Base-by-base conservation (phyloP, 1,140 invertebrate genomes). In the Homalodisca vitripennis region DNA sequence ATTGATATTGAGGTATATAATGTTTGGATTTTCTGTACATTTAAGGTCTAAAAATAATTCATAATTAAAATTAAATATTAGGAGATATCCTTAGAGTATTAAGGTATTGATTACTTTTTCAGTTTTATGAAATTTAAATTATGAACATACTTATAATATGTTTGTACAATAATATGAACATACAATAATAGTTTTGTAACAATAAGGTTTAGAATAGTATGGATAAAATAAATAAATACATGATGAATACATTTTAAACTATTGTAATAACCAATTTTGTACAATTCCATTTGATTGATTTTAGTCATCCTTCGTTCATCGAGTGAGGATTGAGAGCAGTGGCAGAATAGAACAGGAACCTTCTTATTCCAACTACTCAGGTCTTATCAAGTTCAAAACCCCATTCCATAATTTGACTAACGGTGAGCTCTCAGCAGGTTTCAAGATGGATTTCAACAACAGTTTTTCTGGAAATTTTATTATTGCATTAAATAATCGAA, bases 401-500 rank as follows among this genome's bases (percentile, higher is more conserved):
- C 68, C 68, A 6, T 69, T 63, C 51, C 41, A 62, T 1, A 46
- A 66, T 24, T 47, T 41, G 34, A 66, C 63, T 24, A 27, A 34
- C 13, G 32, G 32, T 17, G 24, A 66, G 22, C n/a, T 66, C 13
- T 66, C 63, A 47, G 32, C 26, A 1, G 31, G n/a, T 26, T 12
- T 46, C 27, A 66, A 24, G 6, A 27, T 66, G 31, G 63, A 66
- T 66, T n/a, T 27, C 20, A n/a, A 66, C n/a, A 34, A 62, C 34
- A 48, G 24, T 20, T 48, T 69, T 22, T 1, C 13, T 1, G 57
- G 55, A 24, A 27, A 48, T 24, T 63, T 48, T 10, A 24, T 47
- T 64, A 75, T 92, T 13, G 85, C 89, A 67, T 77, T 92, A 17
- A 89, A 92, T 73, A 83, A 87, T 34, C 84, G 86, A 71, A 84